phyloP scores from a whole-genome alignment of 2,113 vertebrate genomes.

The Cygnus atratus region DNA sequence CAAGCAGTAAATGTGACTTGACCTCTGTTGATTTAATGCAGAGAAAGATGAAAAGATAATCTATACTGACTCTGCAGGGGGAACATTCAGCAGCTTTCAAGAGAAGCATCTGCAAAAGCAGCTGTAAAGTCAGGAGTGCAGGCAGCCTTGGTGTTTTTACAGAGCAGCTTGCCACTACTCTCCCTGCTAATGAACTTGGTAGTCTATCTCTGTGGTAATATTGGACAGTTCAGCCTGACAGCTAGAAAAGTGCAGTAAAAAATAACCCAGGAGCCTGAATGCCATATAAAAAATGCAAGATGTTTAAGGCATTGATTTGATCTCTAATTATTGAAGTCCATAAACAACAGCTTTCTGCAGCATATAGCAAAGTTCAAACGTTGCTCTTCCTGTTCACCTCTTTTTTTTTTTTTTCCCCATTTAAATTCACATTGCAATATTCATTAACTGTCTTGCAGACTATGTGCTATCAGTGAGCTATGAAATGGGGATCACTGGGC shows the following conservation, averaged over 20 bases:
- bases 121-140: neutral
- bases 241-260: neutral
- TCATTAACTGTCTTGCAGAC: neutral
- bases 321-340: neutral
- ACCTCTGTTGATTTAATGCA: neutral
- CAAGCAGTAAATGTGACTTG: neutral
- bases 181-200: conserved; percentile 10
- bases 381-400: neutral
- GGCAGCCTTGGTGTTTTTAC: neutral
- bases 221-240: neutral
- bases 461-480: neutral
- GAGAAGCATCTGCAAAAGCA: neutral
- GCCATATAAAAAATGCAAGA: neutral
- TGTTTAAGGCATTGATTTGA: neutral
- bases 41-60: neutral
- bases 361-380: neutral
- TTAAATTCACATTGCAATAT: neutral
- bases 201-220: neutral
- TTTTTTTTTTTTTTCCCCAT: neutral
- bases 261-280: neutral
- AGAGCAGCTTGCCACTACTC: neutral
- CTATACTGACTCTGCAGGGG: neutral
- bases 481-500: neutral
- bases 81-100: neutral
- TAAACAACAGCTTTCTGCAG: neutral